These are phyloP conservation scores for Sigmodon hispidus DNA, from an alignment of 2,113 vertebrate genomes.

Conservation along the genomic window DNA sequence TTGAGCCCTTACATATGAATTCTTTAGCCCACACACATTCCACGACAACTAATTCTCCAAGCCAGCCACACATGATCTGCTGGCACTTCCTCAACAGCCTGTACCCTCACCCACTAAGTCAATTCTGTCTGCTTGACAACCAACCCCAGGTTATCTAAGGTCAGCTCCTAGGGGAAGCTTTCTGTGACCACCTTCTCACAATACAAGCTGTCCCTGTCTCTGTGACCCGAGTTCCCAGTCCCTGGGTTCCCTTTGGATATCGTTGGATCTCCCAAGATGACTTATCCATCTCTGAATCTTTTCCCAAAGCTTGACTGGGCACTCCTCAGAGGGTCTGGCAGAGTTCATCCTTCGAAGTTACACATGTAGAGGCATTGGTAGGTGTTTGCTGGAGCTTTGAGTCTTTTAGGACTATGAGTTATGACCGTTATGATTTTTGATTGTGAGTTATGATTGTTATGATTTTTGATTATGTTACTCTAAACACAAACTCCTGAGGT, in stretches of 20 bases:
- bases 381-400: neutral
- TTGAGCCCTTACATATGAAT: conserved; percentile 32
- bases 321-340: neutral
- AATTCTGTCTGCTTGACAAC: neutral
- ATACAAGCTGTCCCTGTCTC: neutral
- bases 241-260: neutral
- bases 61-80: neutral
- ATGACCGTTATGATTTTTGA: too few species aligned
- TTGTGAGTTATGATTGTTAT: too few species aligned
- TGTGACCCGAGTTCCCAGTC: neutral
- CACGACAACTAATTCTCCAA: neutral
- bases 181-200: neutral
- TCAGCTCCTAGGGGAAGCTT: neutral
- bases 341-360: neutral
- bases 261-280: neutral
- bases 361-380: neutral
- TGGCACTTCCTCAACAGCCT: neutral
- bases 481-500: neutral
- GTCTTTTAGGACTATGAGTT: neutral
- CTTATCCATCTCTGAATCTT: neutral
- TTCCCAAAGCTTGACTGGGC: neutral
- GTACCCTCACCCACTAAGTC: neutral
- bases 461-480: neutral
- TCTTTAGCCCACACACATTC: neutral
- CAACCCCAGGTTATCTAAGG: neutral